Conservation (phyloP, 2,888 invertebrate genomes). For the Platerodrilus igneus region DNA sequence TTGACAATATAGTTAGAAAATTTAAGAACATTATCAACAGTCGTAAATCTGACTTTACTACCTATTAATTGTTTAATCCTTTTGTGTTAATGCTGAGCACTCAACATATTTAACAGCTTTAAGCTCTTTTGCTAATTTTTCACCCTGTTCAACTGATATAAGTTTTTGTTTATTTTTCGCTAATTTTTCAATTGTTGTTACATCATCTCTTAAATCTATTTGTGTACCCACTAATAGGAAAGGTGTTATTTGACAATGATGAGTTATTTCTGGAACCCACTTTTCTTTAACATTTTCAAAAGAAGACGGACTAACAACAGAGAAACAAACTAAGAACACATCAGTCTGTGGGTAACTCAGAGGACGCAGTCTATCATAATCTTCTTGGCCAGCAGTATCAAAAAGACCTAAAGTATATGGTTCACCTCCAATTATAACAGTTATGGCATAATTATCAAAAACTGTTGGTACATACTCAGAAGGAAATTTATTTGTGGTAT, state of each 20-base stretch:
- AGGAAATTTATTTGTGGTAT: slow-evolving; percentile 76
- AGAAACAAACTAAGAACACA: slow-evolving; percentile 98
- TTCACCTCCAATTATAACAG: slow-evolving; percentile 99
- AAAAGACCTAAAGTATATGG: slow-evolving; percentile 97
- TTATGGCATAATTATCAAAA: slow-evolving; percentile 98
- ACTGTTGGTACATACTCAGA: slow-evolving; percentile 94
- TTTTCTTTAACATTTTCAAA: slow-evolving; percentile 99
- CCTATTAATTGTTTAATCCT: no score
- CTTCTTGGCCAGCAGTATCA: slow-evolving; percentile 98
- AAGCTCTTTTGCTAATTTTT: slow-evolving; percentile 14
- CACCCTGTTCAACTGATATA: slow-evolving; percentile 11
- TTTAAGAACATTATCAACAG: no score
- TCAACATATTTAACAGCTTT: slow-evolving; percentile 15
- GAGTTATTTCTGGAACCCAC: slow-evolving; percentile 21
- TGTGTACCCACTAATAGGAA: slow-evolving; percentile 18
- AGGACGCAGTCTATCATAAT: slow-evolving; percentile 94
- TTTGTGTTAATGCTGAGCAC: slow-evolving; percentile 18
- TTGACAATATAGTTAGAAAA: no score
- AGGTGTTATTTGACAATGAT: slow-evolving; percentile 11
- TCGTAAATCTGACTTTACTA: no score
- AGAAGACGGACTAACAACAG: slow-evolving; percentile 97
- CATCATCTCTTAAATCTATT: slow-evolving; percentile 15
- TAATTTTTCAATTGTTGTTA: slow-evolving; percentile 7
- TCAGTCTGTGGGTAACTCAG: slow-evolving; percentile 98
- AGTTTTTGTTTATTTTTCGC: slow-evolving; percentile 6